Base-by-base conservation (phyloP, 2,888 invertebrate genomes). In the Acleris emargana region DNA sequence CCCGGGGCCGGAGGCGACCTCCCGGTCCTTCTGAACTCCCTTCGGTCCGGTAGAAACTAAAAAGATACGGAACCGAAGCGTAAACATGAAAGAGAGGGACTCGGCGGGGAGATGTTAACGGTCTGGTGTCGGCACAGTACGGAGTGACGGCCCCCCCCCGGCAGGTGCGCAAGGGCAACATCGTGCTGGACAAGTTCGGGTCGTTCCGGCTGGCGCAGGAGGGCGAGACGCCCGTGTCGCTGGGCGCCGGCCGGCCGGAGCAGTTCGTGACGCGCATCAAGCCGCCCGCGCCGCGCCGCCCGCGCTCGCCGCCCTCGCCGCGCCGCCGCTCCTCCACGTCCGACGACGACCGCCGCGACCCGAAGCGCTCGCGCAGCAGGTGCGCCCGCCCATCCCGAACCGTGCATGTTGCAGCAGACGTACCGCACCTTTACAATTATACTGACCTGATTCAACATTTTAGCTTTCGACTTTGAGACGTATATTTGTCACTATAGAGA, bases 161-260 rank as follows among this genome's bases (percentile, higher is more conserved):
- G 25, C 87, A 80, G 94, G 94, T 77, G 80, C 95, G 83, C 72
- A 93, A 93, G 73, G 92, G 91, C 74, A 91, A 92, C 77, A 94
- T 95, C 62, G 95, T 95, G 18, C 86, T 96, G 70, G 96, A 96
- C 83, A 96, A 96, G 84, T 95, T 96, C 78, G 96, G 96, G 0
- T 94, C 95, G 71, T 94, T 96, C 88, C 94, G 95, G 0, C 83
- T 95, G 71, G 95, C 94, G 49, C 88, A 93, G 63, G 94, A 94
- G 57, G 91, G 93, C 55, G 90, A 93, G 74, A 91, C 91, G 2
- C 90, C 91, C 0, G 89, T 89, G 70, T 87, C 86, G 0, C 88
- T 91, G 53, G 91, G 89, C 69, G 93, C 92, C 69, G 86, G 82
- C 67, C 93, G 82, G 72, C 94, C 86, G 71, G 94, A 91, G 80